These are phyloP conservation scores for Laticauda colubrina DNA, from an alignment of 2,113 vertebrate species.

Conservation along the genomic window DNA sequence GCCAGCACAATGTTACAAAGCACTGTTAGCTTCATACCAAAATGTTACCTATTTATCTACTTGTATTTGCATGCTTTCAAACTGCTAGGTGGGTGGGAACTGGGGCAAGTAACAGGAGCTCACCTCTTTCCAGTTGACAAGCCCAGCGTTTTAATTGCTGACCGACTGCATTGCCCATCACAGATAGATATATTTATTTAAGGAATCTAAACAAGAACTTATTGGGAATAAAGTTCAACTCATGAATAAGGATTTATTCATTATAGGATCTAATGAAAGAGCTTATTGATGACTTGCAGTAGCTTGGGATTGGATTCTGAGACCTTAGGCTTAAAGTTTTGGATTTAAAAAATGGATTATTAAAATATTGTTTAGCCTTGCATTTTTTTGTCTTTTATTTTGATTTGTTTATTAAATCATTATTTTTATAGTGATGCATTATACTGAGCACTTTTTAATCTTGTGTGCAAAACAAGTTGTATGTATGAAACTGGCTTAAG, in stretches of 20 bases:
- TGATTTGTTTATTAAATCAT: background rate
- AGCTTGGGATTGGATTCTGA: background rate
- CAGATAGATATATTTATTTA: background rate
- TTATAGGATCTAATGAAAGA: background rate
- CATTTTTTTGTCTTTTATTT: background rate
- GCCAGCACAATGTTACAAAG: background rate
- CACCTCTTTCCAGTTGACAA: background rate
- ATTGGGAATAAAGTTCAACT: background rate
- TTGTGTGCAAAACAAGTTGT: background rate
- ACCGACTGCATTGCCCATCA: background rate
- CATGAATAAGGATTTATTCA: background rate
- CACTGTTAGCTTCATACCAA: background rate
- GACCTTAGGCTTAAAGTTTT: background rate
- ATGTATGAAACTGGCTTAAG: background rate
- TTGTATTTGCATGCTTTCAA: background rate
- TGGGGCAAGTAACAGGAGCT: background rate
- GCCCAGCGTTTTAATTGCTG: background rate
- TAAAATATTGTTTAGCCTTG: background rate
- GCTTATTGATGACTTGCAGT: background rate
- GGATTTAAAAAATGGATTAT: background rate
- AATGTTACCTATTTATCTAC: no score
- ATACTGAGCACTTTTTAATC: background rate
- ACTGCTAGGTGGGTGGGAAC: background rate
- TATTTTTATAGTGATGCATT: background rate
- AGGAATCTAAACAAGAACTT: background rate